Evolutionary conservation across 2,113 vertebrate genomes (phyloP).

Genomic region (Eulemur rufifrons): DNA sequence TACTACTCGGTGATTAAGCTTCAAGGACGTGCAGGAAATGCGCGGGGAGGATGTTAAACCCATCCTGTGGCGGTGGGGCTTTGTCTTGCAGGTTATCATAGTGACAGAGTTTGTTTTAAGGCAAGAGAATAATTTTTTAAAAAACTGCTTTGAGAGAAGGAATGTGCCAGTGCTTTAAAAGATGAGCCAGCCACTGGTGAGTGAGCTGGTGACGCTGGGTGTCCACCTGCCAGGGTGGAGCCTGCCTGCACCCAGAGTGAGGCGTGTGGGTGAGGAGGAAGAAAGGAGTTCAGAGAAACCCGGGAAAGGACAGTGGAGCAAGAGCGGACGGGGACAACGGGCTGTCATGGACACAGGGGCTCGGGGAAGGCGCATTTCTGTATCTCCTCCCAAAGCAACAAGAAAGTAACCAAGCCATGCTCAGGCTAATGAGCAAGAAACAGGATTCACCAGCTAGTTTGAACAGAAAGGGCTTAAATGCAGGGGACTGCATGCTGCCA

Average conservation of each 20-base stretch:
- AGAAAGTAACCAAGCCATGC: too few relatives aligned
- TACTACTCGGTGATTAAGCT: neutral
- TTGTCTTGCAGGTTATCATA: neutral
- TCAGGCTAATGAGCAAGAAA: neutral
- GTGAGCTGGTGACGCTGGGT: neutral
- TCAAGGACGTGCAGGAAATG: rapidly evolving
- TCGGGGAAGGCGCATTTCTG: neutral
- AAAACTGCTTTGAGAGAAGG: neutral
- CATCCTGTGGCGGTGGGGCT: rapidly evolving
- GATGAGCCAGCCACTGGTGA: rapidly evolving
- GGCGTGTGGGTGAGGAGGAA: too few relatives aligned
- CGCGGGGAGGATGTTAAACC: too few relatives aligned
- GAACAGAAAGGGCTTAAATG: neutral
- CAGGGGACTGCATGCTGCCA: neutral
- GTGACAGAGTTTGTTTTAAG: neutral
- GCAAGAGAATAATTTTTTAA: neutral
- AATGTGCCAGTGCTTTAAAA: rapidly evolving
- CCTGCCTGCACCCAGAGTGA: too few relatives aligned
- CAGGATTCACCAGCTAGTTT: neutral
- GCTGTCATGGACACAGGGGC: neutral
- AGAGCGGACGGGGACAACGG: too few relatives aligned
- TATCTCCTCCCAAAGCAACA: neutral
- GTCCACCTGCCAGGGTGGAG: rapidly evolving
- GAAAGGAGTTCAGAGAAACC: too few relatives aligned
- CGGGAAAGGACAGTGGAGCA: neutral